Evolutionary conservation across 2,113 vertebrate species (phyloP).

Genomic region (Caloenas nicobarica): DNA sequence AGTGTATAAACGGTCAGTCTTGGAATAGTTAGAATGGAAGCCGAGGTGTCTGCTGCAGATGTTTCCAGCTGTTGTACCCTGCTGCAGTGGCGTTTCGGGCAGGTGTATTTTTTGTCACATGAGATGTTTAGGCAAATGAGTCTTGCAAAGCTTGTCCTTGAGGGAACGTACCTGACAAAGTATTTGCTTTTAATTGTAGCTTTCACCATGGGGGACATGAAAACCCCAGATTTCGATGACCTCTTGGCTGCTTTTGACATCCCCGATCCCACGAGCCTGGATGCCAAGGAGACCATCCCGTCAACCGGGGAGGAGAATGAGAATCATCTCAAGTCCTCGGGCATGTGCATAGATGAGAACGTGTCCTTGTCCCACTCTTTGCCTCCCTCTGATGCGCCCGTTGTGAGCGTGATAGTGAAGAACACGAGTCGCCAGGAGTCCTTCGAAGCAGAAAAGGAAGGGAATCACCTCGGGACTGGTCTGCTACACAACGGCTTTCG

Average conservation of each 20-base stretch:
- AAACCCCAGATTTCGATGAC: slow-evolving; percentile 98
- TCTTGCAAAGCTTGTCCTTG: neutral
- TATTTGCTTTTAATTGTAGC: slow-evolving; percentile 61
- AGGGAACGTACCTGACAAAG: neutral
- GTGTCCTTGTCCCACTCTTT: slow-evolving; percentile 77
- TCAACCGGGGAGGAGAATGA: slow-evolving; percentile 85
- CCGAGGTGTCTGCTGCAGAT: neutral
- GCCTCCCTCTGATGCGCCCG: slow-evolving; percentile 81
- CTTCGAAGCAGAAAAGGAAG: slow-evolving; percentile 83
- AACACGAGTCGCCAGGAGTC: slow-evolving; percentile 93
- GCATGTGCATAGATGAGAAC: slow-evolving; percentile 84
- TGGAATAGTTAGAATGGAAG: neutral
- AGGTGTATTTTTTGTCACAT: neutral
- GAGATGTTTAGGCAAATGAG: neutral
- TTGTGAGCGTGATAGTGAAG: slow-evolving; percentile 95
- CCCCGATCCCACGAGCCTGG: slow-evolving; percentile 93
- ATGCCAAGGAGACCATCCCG: slow-evolving; percentile 92
- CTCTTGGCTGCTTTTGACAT: slow-evolving; percentile 98
- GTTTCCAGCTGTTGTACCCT: neutral
- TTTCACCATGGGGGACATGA: slow-evolving; percentile 97
- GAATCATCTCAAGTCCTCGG: slow-evolving; percentile 83
- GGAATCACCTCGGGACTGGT: slow-evolving; percentile 73
- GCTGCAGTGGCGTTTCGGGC: accelerated
- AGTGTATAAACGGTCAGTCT: neutral
- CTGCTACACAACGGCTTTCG: slow-evolving; percentile 89